These are phyloP conservation scores for Neoitamus cyanurus DNA, from an alignment of 2,888 invertebrate species.

Conservation along the genomic window DNA sequence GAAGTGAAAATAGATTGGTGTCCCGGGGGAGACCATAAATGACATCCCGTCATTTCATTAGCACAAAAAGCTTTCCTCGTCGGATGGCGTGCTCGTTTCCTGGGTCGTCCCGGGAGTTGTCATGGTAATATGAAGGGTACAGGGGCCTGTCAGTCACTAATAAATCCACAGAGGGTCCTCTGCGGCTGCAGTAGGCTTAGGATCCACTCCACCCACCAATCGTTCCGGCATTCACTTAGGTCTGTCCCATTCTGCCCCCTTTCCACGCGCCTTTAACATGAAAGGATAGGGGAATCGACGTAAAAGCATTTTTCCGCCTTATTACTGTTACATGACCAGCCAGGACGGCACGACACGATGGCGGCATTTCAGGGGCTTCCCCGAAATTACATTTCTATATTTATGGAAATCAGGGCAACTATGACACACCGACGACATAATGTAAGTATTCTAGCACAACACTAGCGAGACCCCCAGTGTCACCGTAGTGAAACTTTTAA, in stretches of 20 bases:
- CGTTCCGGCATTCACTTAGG: neutral
- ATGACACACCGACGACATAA: neutral
- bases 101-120: neutral
- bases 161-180: neutral
- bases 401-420: neutral
- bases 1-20: slow-evolving; percentile 21
- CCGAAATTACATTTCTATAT: neutral
- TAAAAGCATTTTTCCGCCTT: neutral
- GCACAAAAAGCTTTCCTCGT: neutral
- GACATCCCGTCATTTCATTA: slow-evolving; percentile 29
- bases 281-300: neutral
- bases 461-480: neutral
- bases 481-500: neutral
- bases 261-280: neutral
- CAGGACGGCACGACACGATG: neutral
- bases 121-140: neutral
- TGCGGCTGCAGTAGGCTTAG: neutral
- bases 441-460: neutral
- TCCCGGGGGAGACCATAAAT: slow-evolving; percentile 20
- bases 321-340: neutral
- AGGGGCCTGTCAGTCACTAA: neutral
- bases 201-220: neutral
- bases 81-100: neutral
- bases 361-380: neutral
- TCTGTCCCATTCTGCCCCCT: neutral